phyloP scores from a whole-genome alignment of 2,797 vertebrate genomes.

The Gadopsis marmoratus region DNA sequence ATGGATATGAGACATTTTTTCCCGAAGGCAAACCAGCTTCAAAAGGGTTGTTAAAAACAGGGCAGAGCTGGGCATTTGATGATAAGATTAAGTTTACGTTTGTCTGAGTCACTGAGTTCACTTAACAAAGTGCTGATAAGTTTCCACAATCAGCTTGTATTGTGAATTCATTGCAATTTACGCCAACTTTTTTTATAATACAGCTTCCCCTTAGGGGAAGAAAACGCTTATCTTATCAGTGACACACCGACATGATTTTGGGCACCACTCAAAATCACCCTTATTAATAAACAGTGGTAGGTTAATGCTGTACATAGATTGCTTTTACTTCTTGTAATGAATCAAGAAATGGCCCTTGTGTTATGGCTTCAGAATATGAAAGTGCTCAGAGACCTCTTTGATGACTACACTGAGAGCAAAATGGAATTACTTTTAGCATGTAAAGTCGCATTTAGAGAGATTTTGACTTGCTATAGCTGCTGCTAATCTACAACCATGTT shows the following conservation, averaged over 20 bases:
- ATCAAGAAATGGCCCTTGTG: background rate
- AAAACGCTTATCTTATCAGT: conserved; percentile 12
- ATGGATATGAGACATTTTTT: conserved; percentile 1
- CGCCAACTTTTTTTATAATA: background rate
- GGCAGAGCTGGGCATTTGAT: conserved; percentile 5
- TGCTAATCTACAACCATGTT: conserved; percentile 29
- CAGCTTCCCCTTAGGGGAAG: background rate
- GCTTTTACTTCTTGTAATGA: background rate
- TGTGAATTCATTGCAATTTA: conserved; percentile 5
- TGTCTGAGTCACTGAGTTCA: conserved; percentile 11
- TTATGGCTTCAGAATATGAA: background rate
- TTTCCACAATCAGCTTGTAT: conserved; percentile 11
- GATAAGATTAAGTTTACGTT: conserved; percentile 18
- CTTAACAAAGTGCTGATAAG: conserved; percentile 16
- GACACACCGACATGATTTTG: background rate
- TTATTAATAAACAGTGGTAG: background rate
- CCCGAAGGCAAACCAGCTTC: conserved; percentile 3
- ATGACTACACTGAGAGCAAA: background rate
- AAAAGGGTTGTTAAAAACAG: conserved; percentile 26
- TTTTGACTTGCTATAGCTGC: conserved; percentile 17
- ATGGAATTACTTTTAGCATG: conserved; percentile 11
- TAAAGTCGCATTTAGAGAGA: conserved; percentile 19
- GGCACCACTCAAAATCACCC: background rate
- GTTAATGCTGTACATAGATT: background rate
- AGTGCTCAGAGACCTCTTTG: background rate